Evolutionary conservation across 2,888 invertebrate species (phyloP).

Genomic region (Trichopoda pennipes): DNA sequence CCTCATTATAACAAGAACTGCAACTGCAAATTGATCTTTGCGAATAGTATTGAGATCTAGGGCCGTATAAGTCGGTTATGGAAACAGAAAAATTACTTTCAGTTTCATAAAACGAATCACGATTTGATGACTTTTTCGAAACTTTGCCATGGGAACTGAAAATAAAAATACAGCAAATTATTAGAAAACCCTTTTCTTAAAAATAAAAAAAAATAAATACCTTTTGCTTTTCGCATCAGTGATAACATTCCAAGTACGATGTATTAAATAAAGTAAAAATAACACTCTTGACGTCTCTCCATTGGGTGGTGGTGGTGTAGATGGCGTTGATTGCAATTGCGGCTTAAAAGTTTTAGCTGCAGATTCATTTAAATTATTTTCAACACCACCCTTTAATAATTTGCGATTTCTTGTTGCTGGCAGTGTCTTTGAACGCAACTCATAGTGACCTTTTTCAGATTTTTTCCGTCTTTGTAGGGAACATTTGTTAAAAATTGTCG

Average conservation of each 20-base stretch:
- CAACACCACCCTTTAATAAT: background rate
- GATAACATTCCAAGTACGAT: conserved; percentile 87
- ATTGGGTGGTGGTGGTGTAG: conserved; percentile 70
- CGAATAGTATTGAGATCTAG: conserved; percentile 82
- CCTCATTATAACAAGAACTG: conserved; percentile 83
- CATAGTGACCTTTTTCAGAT: conserved; percentile 48
- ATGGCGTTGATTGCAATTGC: conserved; percentile 34
- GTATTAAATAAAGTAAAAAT: conserved; percentile 86
- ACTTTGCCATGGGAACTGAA: conserved; percentile 72
- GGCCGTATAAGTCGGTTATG: conserved; percentile 74
- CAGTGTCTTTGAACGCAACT: conserved; percentile 74
- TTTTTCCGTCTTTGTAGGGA: conserved; percentile 48
- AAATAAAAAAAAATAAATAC: conserved; percentile 72
- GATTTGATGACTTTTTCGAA: conserved; percentile 67
- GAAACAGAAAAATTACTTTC: conserved; percentile 75
- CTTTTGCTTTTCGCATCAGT: conserved; percentile 83
- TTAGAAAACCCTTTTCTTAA: conserved; percentile 38
- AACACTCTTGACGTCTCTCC: conserved; percentile 84
- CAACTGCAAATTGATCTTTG: conserved; percentile 84
- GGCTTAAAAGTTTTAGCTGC: background rate
- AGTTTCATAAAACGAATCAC: conserved; percentile 61
- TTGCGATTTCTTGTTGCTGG: conserved; percentile 74
- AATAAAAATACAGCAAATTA: background rate
- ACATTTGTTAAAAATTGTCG: conserved; percentile 52
- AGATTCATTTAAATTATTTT: background rate